phyloP scores from a whole-genome alignment of 2,113 vertebrate genomes.

The Tylochromis polylepis region DNA sequence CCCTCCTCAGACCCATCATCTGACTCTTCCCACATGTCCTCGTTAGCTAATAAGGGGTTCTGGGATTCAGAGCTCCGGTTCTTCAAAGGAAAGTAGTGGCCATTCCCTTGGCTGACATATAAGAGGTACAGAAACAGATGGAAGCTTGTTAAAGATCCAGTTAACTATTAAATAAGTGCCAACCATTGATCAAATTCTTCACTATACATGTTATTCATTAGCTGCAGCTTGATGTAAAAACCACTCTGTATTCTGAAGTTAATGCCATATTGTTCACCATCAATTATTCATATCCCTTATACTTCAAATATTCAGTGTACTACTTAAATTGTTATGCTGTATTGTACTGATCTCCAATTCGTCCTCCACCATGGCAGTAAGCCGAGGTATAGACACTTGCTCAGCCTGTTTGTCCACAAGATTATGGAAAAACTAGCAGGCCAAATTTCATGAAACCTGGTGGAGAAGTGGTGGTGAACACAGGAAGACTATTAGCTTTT shows the following conservation, averaged over 20 bases:
- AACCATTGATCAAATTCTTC: not conserved
- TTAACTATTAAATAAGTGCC: not conserved
- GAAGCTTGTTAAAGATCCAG: not conserved
- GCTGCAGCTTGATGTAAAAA: not conserved
- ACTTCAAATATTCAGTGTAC: not conserved
- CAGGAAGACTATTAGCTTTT: not conserved
- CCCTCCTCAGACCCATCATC: constrained; percentile 81
- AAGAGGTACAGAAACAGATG: constrained; percentile 2
- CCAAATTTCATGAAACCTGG: not conserved
- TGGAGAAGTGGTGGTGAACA: not conserved
- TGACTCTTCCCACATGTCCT: constrained; percentile 87
- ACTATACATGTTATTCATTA: not conserved
- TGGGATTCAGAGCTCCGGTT: constrained; percentile 77
- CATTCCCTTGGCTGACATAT: constrained; percentile 83
- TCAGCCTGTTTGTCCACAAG: not conserved
- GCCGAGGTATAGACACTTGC: not conserved
- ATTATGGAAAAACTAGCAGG: not conserved
- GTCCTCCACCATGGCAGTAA: not conserved
- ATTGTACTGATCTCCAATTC: not conserved
- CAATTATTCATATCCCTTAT: not conserved
- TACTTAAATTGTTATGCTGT: not conserved
- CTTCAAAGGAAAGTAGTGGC: constrained; percentile 89
- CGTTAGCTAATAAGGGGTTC: constrained; percentile 85
- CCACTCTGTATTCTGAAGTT: not conserved
- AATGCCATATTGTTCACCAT: not conserved